Conservation (phyloP, 2,797 vertebrate genomes). For the Notolabrus celidotus region DNA sequence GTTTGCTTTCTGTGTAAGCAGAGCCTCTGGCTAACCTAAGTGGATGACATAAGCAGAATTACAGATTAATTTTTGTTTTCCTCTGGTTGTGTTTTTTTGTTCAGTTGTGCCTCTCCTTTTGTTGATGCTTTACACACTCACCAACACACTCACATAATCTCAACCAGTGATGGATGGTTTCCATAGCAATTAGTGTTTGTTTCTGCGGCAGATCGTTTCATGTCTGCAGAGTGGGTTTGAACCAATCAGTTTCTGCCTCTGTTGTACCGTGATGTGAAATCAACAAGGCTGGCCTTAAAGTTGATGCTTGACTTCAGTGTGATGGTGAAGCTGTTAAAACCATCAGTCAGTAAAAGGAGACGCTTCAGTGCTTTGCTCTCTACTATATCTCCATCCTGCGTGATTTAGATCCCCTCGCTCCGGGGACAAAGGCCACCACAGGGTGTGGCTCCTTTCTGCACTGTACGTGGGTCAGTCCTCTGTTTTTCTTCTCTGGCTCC, state of each 20-base stretch:
- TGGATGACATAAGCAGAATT: constrained; percentile 49
- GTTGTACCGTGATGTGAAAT: constrained; percentile 1
- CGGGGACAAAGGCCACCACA: constrained; percentile 10
- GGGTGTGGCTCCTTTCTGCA: constrained; percentile 46
- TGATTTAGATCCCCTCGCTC: constrained; percentile 5
- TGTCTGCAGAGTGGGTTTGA: background rate
- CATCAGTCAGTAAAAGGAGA: constrained; percentile 13
- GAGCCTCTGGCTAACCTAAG: constrained; percentile 47
- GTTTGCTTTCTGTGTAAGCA: constrained; percentile 61
- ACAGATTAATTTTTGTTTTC: constrained; percentile 26
- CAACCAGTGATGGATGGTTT: constrained; percentile 34
- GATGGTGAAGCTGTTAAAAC: constrained; percentile 1
- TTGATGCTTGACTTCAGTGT: constrained; percentile 1
- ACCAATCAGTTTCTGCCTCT: constrained; percentile 1
- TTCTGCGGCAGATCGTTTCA: constrained; percentile 17
- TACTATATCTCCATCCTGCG: background rate
- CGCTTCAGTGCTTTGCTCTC: constrained; percentile 1
- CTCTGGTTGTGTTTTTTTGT: constrained; percentile 40
- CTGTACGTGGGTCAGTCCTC: constrained; percentile 56
- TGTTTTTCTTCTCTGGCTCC: constrained; percentile 78
- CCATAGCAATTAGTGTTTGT: constrained; percentile 45
- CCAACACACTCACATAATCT: constrained; percentile 28
- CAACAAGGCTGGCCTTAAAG: constrained; percentile 5
- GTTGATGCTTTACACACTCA: constrained; percentile 35
- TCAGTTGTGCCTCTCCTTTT: constrained; percentile 23